A percentile compares a stretch with the other conserved stretches of the same genome.
Conservation (phyloP, 2,113 vertebrate genomes). For the Hippocampus barbouri region DNA sequence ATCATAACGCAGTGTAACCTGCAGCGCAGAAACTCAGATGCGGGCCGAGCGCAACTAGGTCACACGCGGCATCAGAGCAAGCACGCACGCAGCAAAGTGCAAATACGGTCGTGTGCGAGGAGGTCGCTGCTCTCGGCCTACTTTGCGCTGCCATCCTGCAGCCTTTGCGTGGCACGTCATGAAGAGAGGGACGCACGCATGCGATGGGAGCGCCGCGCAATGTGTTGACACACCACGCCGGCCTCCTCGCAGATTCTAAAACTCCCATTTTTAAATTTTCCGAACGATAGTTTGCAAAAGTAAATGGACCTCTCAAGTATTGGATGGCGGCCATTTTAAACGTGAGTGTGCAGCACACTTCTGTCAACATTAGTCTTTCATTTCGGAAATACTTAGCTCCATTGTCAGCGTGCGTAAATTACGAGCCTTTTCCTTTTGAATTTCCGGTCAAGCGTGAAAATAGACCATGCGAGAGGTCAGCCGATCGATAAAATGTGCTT, state of each 20-base stretch:
- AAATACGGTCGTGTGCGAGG: slow-evolving; percentile 29
- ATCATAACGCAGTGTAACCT: slow-evolving; percentile 55
- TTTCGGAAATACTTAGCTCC: not conserved
- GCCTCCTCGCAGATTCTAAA: not conserved
- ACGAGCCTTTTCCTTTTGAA: not conserved
- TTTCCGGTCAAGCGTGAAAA: not conserved
- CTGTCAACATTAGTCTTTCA: not conserved
- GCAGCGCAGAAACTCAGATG: slow-evolving; percentile 52
- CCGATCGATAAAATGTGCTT: slow-evolving; percentile 13
- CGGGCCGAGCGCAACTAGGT: slow-evolving; percentile 52
- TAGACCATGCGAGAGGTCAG: slow-evolving; percentile 1
- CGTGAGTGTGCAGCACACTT: too few relatives aligned
- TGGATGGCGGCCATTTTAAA: too few relatives aligned
- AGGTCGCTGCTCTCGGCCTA: slow-evolving; percentile 49
- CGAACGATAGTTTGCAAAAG: too few relatives aligned
- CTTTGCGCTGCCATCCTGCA: slow-evolving; percentile 52
- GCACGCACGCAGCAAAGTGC: slow-evolving; percentile 31
- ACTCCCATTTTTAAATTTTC: too few relatives aligned
- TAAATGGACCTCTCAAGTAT: too few relatives aligned
- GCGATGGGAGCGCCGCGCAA: not conserved
- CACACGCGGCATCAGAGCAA: slow-evolving; percentile 47
- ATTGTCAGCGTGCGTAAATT: not conserved
- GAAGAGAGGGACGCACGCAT: slow-evolving; percentile 6
- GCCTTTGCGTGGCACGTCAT: slow-evolving; percentile 28
- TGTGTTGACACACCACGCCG: not conserved